A percentile compares a stretch with the other conserved stretches of the same genome.
Evolutionary conservation across 2,888 invertebrate species (phyloP).

Genomic region (Leptinotarsa rubiginosa): DNA sequence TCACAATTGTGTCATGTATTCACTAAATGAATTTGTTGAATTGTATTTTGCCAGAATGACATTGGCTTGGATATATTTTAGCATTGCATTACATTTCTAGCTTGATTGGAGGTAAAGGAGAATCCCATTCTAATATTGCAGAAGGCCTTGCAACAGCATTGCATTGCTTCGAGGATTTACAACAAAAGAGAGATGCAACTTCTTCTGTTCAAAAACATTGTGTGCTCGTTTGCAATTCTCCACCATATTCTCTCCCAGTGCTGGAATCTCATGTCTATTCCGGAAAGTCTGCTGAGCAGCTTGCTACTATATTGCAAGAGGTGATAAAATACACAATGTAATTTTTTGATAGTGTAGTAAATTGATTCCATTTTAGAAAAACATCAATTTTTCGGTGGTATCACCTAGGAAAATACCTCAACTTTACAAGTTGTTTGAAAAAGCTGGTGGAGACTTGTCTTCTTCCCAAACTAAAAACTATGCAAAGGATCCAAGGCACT

Average conservation of each 20-base stretch:
- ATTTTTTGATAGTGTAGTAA: neutral
- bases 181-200: slow-evolving; percentile 69
- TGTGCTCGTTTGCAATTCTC: slow-evolving; percentile 89
- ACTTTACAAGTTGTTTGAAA: slow-evolving; percentile 88
- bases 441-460: slow-evolving; percentile 86
- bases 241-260: slow-evolving; percentile 90
- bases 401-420: slow-evolving; percentile 90
- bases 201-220: slow-evolving; percentile 77
- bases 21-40: neutral
- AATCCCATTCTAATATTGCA: slow-evolving; percentile 88
- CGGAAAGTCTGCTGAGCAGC: slow-evolving; percentile 86
- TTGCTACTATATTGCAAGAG: slow-evolving; percentile 83
- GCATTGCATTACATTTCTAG: slow-evolving; percentile 64
- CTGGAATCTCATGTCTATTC: slow-evolving; percentile 78
- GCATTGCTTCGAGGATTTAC: slow-evolving; percentile 90
- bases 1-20: neutral
- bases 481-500: slow-evolving; percentile 87
- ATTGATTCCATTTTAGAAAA: slow-evolving; percentile 68
- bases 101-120: slow-evolving; percentile 89
- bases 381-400: slow-evolving; percentile 87
- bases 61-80: no score
- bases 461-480: slow-evolving; percentile 88
- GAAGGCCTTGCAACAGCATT: slow-evolving; percentile 91
- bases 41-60: no score
- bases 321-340: slow-evolving; percentile 60